Evolutionary conservation across 1,140 invertebrate species (phyloP).

Genomic region (Brachionus paranguensis): DNA sequence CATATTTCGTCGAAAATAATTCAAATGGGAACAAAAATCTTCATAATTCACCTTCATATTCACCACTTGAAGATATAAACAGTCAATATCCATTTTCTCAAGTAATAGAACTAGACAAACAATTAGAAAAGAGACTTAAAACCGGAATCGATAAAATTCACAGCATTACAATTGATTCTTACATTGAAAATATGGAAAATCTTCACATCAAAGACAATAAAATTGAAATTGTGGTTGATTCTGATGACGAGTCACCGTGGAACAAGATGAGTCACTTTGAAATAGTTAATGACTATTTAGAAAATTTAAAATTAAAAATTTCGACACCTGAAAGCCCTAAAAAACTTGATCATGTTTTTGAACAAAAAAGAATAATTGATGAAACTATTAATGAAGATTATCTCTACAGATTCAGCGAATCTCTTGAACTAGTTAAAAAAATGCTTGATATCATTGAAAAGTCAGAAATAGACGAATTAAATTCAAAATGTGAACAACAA

Average conservation of each 20-base stretch:
- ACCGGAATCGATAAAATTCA: background rate
- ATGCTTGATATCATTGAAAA: background rate
- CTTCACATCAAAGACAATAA: background rate
- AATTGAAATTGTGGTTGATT: background rate
- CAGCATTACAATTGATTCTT: background rate
- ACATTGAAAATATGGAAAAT: background rate
- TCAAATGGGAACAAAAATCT: background rate
- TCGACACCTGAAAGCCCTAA: background rate
- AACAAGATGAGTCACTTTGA: background rate
- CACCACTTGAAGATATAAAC: background rate
- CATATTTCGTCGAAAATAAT: background rate
- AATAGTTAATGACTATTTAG: background rate
- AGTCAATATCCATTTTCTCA: background rate
- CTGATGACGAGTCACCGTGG: background rate
- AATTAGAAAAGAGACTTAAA: background rate
- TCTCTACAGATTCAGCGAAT: constrained; percentile 7
- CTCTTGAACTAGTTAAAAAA: background rate
- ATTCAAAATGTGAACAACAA: background rate
- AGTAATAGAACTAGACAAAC: background rate
- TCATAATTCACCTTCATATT: background rate
- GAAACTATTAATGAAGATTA: background rate
- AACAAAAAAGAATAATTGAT: background rate
- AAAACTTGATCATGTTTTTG: background rate
- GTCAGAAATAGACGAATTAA: background rate
- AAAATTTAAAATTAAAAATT: background rate